A percentile compares a stretch with the other conserved stretches of the same genome.
phyloP scores from a whole-genome alignment of 2,888 invertebrate species.

The Tenthredo amoena region DNA sequence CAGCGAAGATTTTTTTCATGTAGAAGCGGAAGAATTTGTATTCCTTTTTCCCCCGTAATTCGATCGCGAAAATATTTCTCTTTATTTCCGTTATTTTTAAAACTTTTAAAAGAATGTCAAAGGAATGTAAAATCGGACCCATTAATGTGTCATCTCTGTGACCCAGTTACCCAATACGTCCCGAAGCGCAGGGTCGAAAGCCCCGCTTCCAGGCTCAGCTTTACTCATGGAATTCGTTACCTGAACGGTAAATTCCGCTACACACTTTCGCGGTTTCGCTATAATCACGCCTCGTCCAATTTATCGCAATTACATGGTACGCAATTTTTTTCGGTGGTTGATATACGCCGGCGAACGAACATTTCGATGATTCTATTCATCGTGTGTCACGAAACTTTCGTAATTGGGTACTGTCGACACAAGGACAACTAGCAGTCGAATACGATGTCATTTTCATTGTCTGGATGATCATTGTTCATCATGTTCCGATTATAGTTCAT shows the following conservation, averaged over 20 bases:
- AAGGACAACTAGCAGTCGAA: too few relatives aligned
- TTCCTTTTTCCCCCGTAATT: background rate
- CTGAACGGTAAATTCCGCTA: background rate
- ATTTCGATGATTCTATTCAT: too few relatives aligned
- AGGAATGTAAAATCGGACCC: constrained; percentile 1
- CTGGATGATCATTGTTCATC: too few relatives aligned
- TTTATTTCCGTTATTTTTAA: background rate
- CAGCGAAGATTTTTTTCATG: background rate
- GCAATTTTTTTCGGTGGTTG: background rate
- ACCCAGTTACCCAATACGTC: constrained; percentile 36
- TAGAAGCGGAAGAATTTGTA: background rate
- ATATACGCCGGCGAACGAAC: too few relatives aligned
- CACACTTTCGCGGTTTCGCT: background rate
- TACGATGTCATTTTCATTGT: too few relatives aligned
- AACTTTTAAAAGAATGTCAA: background rate
- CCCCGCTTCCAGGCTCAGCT: constrained; percentile 22
- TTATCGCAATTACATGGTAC: background rate
- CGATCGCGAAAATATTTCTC: background rate
- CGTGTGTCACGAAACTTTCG: too few relatives aligned
- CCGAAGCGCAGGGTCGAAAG: constrained; percentile 33
- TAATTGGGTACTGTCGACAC: too few relatives aligned
- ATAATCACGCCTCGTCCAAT: background rate
- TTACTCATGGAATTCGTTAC: constrained; percentile 16
- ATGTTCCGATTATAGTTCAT: too few relatives aligned
- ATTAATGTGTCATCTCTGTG: constrained; percentile 47